Base-by-base conservation (phyloP, 2,113 vertebrate species). In the Ciconia boyciana region DNA sequence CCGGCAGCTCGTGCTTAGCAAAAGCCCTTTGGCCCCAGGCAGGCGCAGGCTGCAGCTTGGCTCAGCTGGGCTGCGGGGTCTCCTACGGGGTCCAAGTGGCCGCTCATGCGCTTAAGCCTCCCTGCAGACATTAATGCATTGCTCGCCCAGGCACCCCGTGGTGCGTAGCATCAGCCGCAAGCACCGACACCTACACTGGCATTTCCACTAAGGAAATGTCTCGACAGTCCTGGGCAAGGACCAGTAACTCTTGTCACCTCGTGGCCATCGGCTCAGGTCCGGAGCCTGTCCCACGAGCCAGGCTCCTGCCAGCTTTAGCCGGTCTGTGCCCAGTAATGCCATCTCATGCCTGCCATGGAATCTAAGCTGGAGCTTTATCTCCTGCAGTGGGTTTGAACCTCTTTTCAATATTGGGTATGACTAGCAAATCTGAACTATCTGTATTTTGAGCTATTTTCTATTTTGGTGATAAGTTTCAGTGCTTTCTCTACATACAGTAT, bases 361-460 rank as follows among this genome's bases (percentile, higher is more conserved):
- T 83, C 91, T 72, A 41, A 94, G 71, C 74, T 75, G 87, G 88
- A 89, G 74, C 16, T 82, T 88, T 70, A 57, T 62, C 87, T 94
- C 78, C 95, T 87, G 93, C 69, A 96, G 62, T 58, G 85, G 44
- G 46, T 90, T 92, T 93, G 89, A 93, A 97, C 89, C 61, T 83
- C 70, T 95, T 95, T 98, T 96, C 69, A 3, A 55, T 79, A 46
- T 75, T 96, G 83, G 51, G 26, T 95, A 84, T 94, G 87, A 82
- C 51, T 87, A 91, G 84, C 52, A 94, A 52, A 95, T 32, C 91
- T 87, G 46, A 95, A 79, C 39, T 97, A 52, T n/a, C 85, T 6
- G 18, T 95, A 92, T 92, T 97, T 97, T 96, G 90, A 96, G 87
- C 96, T 92, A 81, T 97, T 98, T 97, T 97, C 93, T 97, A 93